Conservation (phyloP, 2,888 invertebrate species). For the Microplitis deprimator region DNA sequence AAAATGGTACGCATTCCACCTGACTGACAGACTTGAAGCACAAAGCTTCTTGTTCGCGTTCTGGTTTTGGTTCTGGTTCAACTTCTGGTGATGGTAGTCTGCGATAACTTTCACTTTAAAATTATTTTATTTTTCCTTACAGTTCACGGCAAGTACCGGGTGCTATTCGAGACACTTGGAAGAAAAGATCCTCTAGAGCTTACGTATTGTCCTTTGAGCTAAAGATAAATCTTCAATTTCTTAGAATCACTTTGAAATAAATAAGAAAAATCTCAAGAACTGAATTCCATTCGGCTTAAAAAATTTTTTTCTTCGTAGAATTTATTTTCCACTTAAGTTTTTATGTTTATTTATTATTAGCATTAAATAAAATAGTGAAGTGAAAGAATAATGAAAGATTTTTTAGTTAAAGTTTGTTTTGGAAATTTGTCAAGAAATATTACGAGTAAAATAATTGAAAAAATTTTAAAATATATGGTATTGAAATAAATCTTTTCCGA, state of each 20-base stretch:
- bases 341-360: background rate
- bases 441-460: slow-evolving; percentile 4
- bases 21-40: slow-evolving; percentile 17
- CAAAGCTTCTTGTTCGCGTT: background rate
- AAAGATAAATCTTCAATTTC: slow-evolving; percentile 17
- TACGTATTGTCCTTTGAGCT: slow-evolving; percentile 14
- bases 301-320: background rate
- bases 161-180: background rate
- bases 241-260: background rate
- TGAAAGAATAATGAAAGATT: background rate
- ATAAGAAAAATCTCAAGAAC: background rate
- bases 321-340: background rate
- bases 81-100: background rate
- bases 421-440: background rate
- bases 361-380: background rate
- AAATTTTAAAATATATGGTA: slow-evolving; percentile 7
- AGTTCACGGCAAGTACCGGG: background rate
- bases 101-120: background rate
- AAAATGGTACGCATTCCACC: background rate
- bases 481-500: slow-evolving; percentile 14
- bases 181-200: background rate
- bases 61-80: background rate
- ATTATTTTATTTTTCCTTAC: background rate
- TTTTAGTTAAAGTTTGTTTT: background rate
- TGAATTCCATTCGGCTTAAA: background rate